These are phyloP conservation scores for Riparia riparia DNA, from an alignment of 2,113 vertebrate genomes.

Conservation along the genomic window DNA sequence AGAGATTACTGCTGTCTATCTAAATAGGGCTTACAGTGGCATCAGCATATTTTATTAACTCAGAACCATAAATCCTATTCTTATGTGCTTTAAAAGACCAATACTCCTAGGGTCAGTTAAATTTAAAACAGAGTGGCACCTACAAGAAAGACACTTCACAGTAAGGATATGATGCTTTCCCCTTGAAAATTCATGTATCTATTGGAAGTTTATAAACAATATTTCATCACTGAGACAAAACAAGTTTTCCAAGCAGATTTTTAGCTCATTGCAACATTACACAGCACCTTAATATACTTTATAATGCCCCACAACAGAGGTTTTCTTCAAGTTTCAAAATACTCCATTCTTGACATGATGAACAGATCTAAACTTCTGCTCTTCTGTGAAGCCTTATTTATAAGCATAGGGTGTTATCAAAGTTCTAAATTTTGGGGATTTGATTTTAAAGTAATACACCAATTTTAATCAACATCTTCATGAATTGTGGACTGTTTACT, in stretches of 20 bases:
- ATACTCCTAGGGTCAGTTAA: conserved; percentile 57
- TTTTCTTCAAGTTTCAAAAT: neutral
- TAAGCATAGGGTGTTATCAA: neutral
- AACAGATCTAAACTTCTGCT: neutral
- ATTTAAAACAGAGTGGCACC: conserved; percentile 40
- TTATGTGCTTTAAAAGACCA: conserved; percentile 58
- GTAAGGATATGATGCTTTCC: neutral
- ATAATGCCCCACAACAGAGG: neutral
- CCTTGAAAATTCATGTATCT: neutral
- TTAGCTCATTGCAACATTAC: neutral
- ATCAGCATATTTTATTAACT: conserved; percentile 73
- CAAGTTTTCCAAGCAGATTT: neutral
- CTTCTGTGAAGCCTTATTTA: neutral
- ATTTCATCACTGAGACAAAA: neutral
- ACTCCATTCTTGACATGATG: neutral
- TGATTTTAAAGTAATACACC: neutral
- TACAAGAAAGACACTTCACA: neutral
- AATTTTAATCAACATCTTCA: neutral
- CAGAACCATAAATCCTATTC: conserved; percentile 69
- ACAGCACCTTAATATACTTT: neutral
- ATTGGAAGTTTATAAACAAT: neutral
- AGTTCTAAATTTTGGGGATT: neutral
- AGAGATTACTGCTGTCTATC: conserved; percentile 71
- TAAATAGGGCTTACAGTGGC: conserved; percentile 63
- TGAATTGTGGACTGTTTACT: neutral